phyloP scores from a whole-genome alignment of 2,113 vertebrate species.

The Maccullochella peelii region DNA sequence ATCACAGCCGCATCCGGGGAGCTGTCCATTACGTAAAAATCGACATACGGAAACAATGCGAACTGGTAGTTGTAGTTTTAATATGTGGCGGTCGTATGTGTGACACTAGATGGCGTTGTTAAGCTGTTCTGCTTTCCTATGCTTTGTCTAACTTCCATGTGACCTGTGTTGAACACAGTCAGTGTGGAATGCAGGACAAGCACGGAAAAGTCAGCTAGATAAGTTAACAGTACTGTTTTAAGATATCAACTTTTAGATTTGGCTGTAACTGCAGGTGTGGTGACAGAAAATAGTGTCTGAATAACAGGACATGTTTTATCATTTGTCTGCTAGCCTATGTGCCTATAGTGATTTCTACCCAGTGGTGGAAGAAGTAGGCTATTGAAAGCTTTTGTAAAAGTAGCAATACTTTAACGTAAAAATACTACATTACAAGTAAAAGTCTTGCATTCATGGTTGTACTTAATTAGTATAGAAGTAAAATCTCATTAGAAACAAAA shows the following conservation, averaged over 20 bases:
- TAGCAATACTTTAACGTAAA: not conserved
- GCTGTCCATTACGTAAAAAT: constrained; percentile 72
- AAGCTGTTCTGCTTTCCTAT: not conserved
- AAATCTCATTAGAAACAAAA: not conserved
- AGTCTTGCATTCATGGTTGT: not conserved
- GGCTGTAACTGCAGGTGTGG: not conserved
- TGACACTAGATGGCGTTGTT: constrained; percentile 61
- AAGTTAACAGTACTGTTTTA: not conserved
- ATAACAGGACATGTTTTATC: not conserved
- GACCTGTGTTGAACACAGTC: not conserved
- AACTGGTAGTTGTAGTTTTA: constrained; percentile 74
- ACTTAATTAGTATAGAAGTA: too few species aligned
- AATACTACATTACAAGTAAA: not conserved
- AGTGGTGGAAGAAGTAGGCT: too few species aligned
- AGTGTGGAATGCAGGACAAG: not conserved
- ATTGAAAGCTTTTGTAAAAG: not conserved
- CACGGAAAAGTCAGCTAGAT: too few species aligned
- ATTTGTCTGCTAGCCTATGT: not conserved
- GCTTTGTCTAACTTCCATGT: not conserved
- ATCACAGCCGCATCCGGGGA: constrained; percentile 85
- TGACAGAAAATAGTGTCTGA: not conserved
- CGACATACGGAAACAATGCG: constrained; percentile 29
- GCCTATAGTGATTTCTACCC: not conserved
- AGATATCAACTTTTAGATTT: not conserved
- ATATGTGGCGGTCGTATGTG: not conserved